phyloP scores from a whole-genome alignment of 2,888 invertebrate species.

The Troides oblongomaculatus region DNA sequence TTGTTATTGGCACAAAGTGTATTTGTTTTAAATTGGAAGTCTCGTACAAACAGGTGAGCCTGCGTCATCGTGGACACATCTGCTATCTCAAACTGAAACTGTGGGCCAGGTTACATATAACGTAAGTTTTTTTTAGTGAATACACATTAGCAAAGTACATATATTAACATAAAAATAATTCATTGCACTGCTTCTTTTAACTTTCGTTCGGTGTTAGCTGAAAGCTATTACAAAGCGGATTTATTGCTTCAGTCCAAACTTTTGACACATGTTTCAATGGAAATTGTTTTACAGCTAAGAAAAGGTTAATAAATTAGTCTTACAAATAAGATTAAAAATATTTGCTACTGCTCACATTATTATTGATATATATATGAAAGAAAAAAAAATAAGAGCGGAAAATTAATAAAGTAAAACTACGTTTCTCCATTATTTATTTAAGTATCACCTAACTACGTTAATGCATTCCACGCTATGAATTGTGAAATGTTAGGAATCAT shows the following conservation, averaged over 20 bases:
- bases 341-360: neutral
- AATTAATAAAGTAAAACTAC: no score
- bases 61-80: slow-evolving; percentile 28
- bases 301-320: neutral
- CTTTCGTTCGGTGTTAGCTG: slow-evolving; percentile 16
- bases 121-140: slow-evolving; percentile 5
- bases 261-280: slow-evolving; percentile 5
- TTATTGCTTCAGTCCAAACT: slow-evolving; percentile 10
- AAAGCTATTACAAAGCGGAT: slow-evolving; percentile 17
- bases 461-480: neutral
- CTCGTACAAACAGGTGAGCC: slow-evolving; percentile 62
- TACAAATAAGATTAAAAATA: neutral
- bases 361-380: no score
- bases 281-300: slow-evolving; percentile 6
- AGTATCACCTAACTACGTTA: neutral
- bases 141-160: slow-evolving; percentile 21
- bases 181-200: slow-evolving; percentile 16
- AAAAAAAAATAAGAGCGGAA: no score
- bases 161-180: slow-evolving; percentile 26
- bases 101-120: neutral
- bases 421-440: neutral
- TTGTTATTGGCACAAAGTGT: slow-evolving; percentile 73
- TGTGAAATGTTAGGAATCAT: neutral
- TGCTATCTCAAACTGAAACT: slow-evolving; percentile 11
- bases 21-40: slow-evolving; percentile 73